phyloP scores from a whole-genome alignment of 2,113 vertebrate genomes.

The Sceloporus tristichus region DNA sequence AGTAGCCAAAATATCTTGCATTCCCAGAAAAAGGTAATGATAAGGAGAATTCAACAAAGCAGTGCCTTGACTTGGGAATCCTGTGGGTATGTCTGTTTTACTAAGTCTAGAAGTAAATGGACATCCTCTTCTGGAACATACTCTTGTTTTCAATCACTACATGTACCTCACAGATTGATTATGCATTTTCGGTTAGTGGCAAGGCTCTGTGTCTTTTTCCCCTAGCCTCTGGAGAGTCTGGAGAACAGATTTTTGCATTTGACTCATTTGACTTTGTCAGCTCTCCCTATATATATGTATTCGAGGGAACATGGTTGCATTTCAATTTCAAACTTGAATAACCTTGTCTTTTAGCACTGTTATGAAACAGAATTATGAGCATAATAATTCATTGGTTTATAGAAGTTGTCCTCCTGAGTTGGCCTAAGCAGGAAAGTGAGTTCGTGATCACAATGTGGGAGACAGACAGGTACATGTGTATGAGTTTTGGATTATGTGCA shows the following conservation, averaged over 20 bases:
- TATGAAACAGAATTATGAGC: background rate
- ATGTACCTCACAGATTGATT: background rate
- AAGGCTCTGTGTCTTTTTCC: background rate
- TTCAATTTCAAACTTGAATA: background rate
- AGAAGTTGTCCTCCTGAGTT: background rate
- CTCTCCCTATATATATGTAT: background rate
- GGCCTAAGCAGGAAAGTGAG: background rate
- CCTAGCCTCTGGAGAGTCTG: background rate
- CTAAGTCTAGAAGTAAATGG: conserved; percentile 41
- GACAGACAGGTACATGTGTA: accelerated
- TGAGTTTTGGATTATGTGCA: accelerated
- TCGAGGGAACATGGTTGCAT: background rate
- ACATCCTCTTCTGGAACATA: background rate
- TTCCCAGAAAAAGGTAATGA: conserved; percentile 29
- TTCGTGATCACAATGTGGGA: background rate
- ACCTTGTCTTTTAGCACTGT: background rate
- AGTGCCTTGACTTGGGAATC: conserved; percentile 7
- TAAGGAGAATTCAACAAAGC: conserved; percentile 6
- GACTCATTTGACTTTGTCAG: background rate
- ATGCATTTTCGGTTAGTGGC: background rate
- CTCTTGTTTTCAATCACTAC: conserved; percentile 34
- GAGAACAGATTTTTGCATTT: conserved; percentile 14
- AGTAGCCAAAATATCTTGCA: background rate
- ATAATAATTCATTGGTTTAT: background rate
- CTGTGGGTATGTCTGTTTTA: conserved; percentile 1